Evolutionary conservation across 2,888 invertebrate species (phyloP), one percentile per base, ranked within the genome.

Genomic region (Eutolmus rufibarbis): DNA sequence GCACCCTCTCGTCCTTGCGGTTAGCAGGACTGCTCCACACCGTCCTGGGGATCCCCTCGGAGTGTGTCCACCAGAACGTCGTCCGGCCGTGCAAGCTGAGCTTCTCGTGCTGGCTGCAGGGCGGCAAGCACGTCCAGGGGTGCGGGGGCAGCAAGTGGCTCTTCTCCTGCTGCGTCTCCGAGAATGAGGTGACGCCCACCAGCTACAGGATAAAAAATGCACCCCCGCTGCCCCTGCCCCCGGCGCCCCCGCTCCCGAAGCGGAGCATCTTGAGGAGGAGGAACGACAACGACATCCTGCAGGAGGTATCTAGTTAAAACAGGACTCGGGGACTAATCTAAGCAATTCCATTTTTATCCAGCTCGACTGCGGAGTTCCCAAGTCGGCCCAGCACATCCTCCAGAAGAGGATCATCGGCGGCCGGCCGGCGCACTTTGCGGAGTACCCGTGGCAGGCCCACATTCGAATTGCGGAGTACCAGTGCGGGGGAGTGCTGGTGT

Each of bases 371-470:
- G 96, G 96, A 0, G 91, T 96, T 16, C 95, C 96, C 0, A 93
- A 94, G 92, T 90, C 92, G 90, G 89, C 90, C 89, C 89, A 93
- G 31, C 93, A 94, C 86, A 93, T 95, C 31, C 91, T 95, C 1
- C 95, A 95, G 90, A 96, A 96, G 91, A 93, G 97, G 84, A 97
- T 97, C 88, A 96, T 97, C 74, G 97, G 97, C 0, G 97, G 97
- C 0, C 93, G 96, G 4, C 96, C 96, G 89, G 97, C 97, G 0
- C 93, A 94, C 89, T 96, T 94, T 78, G 93, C 92, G 0, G 96
- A 96, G 93, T 96, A 96, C 90, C 97, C 97, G 0, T 97, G 97
- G 97, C 97, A 97, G 91, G 96, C 96, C 0, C 97, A 97, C 90
- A 96, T 97, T 88, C 95, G 97, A 90, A 96, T 97, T 89, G 95